A percentile compares a stretch with the other conserved stretches of the same genome.
Evolutionary conservation across 2,113 vertebrate species (phyloP).

Genomic region (Glaucidium brasilianum): DNA sequence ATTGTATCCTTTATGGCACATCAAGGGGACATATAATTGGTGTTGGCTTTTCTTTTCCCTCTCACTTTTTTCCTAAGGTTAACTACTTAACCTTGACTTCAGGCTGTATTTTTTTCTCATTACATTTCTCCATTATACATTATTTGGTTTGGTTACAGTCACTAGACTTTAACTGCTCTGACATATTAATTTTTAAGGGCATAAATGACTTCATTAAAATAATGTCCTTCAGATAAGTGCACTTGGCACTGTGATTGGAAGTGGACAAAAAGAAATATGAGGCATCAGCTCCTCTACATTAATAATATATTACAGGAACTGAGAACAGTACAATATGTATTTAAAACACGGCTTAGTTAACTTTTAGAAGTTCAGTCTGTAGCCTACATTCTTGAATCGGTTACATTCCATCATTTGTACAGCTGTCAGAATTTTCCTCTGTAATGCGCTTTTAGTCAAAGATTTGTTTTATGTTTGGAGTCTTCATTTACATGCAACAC

Average conservation of each 20-base stretch:
- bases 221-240: conserved; percentile 63
- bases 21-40: not conserved
- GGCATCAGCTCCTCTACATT: not conserved
- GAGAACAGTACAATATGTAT: not conserved
- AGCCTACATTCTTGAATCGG: not conserved
- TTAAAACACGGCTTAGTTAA: not conserved
- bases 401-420: not conserved
- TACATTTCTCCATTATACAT: conserved; percentile 55
- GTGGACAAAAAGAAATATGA: conserved; percentile 21
- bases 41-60: not conserved
- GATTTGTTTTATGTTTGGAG: not conserved
- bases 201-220: conserved; percentile 70
- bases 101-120: conserved; percentile 49
- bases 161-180: conserved; percentile 63
- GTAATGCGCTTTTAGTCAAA: not conserved
- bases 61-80: conserved; percentile 23
- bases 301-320: not conserved
- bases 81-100: conserved; percentile 60
- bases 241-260: conserved; percentile 30
- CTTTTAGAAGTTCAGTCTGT: not conserved
- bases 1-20: not conserved
- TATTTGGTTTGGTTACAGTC: conserved; percentile 70
- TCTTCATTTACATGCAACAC: not conserved
- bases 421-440: not conserved
- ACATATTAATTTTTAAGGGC: conserved; percentile 68